Evolutionary conservation across 2,888 invertebrate genomes (phyloP).

Genomic region (Lobophora halterata): DNA sequence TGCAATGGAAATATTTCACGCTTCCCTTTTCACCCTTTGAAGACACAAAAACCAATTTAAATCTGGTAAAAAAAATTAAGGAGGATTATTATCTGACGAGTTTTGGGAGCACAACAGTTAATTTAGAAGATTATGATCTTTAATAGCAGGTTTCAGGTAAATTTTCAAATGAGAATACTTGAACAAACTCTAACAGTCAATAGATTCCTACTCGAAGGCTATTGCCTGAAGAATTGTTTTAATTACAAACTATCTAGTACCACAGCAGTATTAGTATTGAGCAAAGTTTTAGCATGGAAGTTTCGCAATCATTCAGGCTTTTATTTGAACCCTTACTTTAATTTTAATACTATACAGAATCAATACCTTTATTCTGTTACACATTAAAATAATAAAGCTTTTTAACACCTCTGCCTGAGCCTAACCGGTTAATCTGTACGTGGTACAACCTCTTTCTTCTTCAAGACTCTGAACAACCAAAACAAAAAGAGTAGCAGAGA

Average conservation of each 20-base stretch:
- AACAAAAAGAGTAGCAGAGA: slow-evolving; percentile 20
- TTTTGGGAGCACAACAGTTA: slow-evolving; percentile 38
- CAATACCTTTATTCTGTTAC: too few relatives aligned
- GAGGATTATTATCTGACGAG: slow-evolving; percentile 30
- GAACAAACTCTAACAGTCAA: too few relatives aligned
- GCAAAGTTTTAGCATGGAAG: too few relatives aligned
- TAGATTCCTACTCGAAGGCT: too few relatives aligned
- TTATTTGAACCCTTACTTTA: too few relatives aligned
- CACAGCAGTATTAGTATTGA: too few relatives aligned
- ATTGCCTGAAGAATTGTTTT: too few relatives aligned
- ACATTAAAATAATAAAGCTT: slow-evolving; percentile 6
- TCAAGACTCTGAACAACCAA: slow-evolving; percentile 21
- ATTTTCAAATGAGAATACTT: too few relatives aligned
- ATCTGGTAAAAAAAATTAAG: slow-evolving; percentile 22
- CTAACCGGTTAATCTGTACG: slow-evolving; percentile 48
- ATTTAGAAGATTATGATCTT: slow-evolving; percentile 41
- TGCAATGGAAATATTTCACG: slow-evolving; percentile 44
- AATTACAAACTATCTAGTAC: too few relatives aligned
- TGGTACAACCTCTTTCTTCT: slow-evolving; percentile 42
- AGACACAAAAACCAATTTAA: slow-evolving; percentile 43
- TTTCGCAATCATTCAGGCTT: too few relatives aligned
- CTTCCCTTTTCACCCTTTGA: slow-evolving; percentile 52
- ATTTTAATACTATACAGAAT: slow-evolving; percentile 6
- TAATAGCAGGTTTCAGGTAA: slow-evolving; percentile 24
- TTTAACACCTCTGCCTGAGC: slow-evolving; percentile 42